Percentiles rank a stretch among this genome's conserved stretches.
Evolutionary conservation across 2,888 invertebrate species (phyloP).

Genomic region (Anoplius nigerrimus): DNA sequence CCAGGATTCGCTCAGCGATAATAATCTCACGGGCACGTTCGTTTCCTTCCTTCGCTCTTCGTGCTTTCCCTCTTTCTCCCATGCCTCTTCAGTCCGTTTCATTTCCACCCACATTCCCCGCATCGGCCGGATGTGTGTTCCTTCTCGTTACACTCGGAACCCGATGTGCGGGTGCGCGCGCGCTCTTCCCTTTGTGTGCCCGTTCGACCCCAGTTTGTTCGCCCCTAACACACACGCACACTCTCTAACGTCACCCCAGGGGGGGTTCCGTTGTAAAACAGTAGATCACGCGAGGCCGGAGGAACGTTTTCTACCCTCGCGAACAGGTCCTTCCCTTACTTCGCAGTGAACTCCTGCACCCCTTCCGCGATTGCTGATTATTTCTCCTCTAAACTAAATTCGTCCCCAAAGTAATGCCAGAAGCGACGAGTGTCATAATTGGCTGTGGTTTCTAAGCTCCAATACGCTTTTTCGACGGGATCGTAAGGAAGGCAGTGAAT

Average conservation of each 20-base stretch:
- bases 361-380: no score
- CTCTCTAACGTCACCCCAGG: constrained; percentile 22
- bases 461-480: neutral
- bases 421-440: constrained; percentile 9
- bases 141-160: no score
- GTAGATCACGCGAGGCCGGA: constrained; percentile 31
- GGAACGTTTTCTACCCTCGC: constrained; percentile 24
- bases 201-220: neutral
- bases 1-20: no score
- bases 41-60: neutral
- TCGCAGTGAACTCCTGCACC: neutral
- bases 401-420: neutral
- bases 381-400: no score
- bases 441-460: no score
- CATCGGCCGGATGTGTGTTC: constrained; percentile 19
- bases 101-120: constrained; percentile 27
- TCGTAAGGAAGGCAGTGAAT: neutral
- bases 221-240: constrained; percentile 1
- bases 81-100: constrained; percentile 21
- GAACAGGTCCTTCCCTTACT: constrained; percentile 27
- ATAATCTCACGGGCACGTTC: constrained; percentile 5
- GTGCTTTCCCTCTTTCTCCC: constrained; percentile 2
- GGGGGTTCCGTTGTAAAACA: constrained; percentile 37
- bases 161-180: no score
- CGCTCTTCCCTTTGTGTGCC: neutral